Evolutionary conservation across 2,797 vertebrate genomes (phyloP).

Genomic region (Myotis myotis): DNA sequence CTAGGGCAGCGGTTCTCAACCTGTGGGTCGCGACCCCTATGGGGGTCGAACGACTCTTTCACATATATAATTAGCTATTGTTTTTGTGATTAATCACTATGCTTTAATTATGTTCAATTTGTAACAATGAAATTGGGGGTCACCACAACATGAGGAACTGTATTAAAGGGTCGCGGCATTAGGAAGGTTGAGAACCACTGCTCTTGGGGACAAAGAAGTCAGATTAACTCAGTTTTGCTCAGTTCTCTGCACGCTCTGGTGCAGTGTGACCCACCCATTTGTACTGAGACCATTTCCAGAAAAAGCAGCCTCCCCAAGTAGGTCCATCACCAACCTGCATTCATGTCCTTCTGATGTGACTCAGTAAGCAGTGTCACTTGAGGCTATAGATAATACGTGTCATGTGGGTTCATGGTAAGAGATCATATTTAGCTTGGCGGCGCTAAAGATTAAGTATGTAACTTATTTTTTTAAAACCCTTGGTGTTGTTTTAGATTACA

Average conservation of each 20-base stretch:
- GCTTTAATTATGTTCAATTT: no score
- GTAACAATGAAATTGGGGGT: no score
- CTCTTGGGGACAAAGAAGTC: not conserved
- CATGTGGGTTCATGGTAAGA: not conserved
- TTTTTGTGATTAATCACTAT: no score
- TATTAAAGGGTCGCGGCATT: no score
- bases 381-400: not conserved
- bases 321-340: not conserved
- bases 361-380: not conserved
- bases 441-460: not conserved
- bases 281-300: not conserved
- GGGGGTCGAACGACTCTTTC: no score
- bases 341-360: not conserved
- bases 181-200: no score
- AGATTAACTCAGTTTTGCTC: not conserved
- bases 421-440: not conserved
- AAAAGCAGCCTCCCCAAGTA: not conserved
- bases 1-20: no score
- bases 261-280: not conserved
- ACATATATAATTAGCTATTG: no score
- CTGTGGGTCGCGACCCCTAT: no score
- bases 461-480: not conserved
- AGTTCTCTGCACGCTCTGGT: not conserved
- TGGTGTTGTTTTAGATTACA: not conserved
- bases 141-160: no score